Percentiles rank a stretch among this genome's conserved stretches.
Evolutionary conservation across 2,797 vertebrate genomes (phyloP).

Genomic region (Falco columbarius): DNA sequence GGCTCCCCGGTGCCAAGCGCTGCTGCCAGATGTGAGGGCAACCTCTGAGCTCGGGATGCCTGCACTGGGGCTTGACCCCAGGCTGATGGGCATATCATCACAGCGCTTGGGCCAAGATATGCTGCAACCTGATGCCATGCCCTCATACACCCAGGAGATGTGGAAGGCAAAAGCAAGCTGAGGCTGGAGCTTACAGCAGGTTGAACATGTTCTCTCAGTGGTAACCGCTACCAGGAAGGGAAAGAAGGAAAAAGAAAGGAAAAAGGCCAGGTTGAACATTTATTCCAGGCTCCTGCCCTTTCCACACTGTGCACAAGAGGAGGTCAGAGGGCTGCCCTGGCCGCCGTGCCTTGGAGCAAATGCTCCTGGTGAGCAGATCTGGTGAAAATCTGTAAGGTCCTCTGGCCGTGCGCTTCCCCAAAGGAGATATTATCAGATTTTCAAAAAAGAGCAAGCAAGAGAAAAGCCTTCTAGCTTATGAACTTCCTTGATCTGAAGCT

Average conservation of each 20-base stretch:
- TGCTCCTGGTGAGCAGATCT: background rate
- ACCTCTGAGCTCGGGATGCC: background rate
- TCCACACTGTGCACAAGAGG: accelerated
- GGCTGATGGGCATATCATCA: background rate
- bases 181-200: background rate
- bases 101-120: background rate
- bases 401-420: background rate
- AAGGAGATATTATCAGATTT: background rate
- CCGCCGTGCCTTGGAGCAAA: background rate
- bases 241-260: background rate
- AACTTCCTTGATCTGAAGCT: constrained; percentile 45
- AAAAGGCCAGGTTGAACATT: background rate
- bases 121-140: background rate
- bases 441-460: background rate
- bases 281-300: background rate
- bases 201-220: background rate
- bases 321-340: background rate
- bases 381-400: constrained; percentile 18
- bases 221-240: background rate
- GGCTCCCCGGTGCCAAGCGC: background rate
- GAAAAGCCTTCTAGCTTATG: constrained; percentile 2
- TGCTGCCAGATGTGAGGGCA: background rate
- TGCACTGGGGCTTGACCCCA: too few relatives aligned
- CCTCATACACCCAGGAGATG: accelerated
- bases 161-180: background rate